phyloP scores from a whole-genome alignment of 2,888 invertebrate genomes.

The Muscina levida region DNA sequence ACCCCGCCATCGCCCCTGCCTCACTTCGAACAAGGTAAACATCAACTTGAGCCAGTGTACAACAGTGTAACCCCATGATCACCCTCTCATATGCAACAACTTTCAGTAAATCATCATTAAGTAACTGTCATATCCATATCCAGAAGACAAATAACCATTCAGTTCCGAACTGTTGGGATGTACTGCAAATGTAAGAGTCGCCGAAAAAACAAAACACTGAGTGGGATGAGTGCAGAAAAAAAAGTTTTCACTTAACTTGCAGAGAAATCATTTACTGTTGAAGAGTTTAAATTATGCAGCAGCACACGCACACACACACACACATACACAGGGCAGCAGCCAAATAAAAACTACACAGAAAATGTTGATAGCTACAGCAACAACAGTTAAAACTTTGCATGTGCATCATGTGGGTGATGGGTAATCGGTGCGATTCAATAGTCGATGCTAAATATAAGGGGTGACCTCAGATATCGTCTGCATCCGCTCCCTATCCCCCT shows the following conservation, averaged over 20 bases:
- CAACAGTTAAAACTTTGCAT: conserved; percentile 21
- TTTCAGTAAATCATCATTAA: conserved; percentile 61
- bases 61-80: background rate
- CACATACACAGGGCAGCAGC: too few relatives aligned
- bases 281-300: background rate
- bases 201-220: too few relatives aligned
- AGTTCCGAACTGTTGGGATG: background rate
- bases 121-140: conserved; percentile 56
- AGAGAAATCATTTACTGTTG: conserved; percentile 25
- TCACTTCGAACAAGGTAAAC: conserved; percentile 26
- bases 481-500: background rate
- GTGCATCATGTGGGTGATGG: conserved; percentile 1
- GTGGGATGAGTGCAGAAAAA: background rate
- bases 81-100: background rate
- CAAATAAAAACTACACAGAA: background rate
- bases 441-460: background rate
- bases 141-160: conserved; percentile 46
- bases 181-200: background rate
- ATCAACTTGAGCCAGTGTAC: background rate
- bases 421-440: background rate
- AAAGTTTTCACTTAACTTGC: conserved; percentile 20
- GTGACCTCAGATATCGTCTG: background rate
- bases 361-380: background rate
- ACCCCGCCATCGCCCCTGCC: too few relatives aligned
- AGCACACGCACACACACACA: too few relatives aligned